phyloP scores from a whole-genome alignment of 2,797 vertebrate genomes.

The Sebastes paucispinis region DNA sequence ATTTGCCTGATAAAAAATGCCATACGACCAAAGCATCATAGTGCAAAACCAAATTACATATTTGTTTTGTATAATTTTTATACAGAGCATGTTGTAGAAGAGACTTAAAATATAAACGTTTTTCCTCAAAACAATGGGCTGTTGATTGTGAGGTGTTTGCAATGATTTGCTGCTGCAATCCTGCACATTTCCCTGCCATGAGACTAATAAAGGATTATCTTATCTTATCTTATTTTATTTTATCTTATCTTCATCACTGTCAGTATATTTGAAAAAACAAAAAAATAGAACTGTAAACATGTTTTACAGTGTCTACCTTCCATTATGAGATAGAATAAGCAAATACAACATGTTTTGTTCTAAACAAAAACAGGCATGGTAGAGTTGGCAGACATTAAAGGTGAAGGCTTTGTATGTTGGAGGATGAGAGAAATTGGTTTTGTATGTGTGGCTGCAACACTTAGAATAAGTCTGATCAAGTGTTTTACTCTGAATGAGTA shows the following conservation, averaged over 20 bases:
- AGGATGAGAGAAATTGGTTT: neutral
- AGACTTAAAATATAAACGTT: neutral
- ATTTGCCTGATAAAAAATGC: neutral
- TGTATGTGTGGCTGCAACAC: neutral
- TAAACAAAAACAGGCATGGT: neutral
- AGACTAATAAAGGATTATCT: too few relatives aligned
- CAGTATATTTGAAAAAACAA: neutral
- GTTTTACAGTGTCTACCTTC: neutral
- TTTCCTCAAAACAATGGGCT: neutral
- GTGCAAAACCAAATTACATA: neutral
- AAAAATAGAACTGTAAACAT: neutral
- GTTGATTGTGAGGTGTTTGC: neutral
- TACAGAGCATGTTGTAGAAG: neutral
- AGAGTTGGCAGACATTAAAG: neutral
- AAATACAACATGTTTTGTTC: neutral
- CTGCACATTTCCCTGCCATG: accelerated
- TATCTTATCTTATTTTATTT: too few relatives aligned
- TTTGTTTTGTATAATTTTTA: neutral
- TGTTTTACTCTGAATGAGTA: neutral
- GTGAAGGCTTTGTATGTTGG: neutral
- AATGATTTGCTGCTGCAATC: neutral
- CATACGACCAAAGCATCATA: neutral
- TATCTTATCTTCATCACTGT: neutral
- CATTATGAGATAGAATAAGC: neutral
- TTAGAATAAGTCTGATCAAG: neutral